phyloP scores from a whole-genome alignment of 2,888 invertebrate species.

The Drosophila paranaensis region DNA sequence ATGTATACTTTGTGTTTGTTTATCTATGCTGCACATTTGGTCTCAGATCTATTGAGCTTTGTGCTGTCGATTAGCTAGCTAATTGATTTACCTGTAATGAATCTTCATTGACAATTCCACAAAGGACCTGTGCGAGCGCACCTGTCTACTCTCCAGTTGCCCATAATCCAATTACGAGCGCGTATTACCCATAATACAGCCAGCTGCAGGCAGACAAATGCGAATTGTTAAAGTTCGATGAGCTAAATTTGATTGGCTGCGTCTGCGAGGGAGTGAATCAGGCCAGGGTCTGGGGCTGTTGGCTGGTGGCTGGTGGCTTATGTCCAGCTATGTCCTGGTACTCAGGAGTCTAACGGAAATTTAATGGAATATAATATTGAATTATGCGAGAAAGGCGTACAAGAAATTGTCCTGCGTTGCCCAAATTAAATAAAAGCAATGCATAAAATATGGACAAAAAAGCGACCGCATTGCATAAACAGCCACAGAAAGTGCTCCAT shows the following conservation, averaged over 20 bases:
- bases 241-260: conserved; percentile 52
- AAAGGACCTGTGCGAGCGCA: conserved; percentile 1
- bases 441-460: conserved; percentile 27
- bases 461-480: conserved; percentile 65
- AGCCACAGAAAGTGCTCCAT: conserved; percentile 27
- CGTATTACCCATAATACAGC: conserved; percentile 59
- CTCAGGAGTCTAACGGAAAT: conserved; percentile 54
- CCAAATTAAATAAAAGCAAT: conserved; percentile 53
- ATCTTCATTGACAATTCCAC: conserved; percentile 18
- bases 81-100: conserved; percentile 40
- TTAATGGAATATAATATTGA: conserved; percentile 75
- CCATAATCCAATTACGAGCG: conserved; percentile 66
- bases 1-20: background rate
- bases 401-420: conserved; percentile 29
- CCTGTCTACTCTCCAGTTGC: conserved; percentile 38
- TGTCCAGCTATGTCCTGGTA: conserved; percentile 17
- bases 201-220: conserved; percentile 20
- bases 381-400: conserved; percentile 49
- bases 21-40: background rate
- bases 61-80: conserved; percentile 12
- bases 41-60: background rate
- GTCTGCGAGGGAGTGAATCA: background rate
- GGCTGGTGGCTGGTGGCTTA: background rate
- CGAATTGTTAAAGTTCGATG: conserved; percentile 28
- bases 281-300: background rate